These are phyloP conservation scores for Sebastes paucispinis DNA, from an alignment of 2,797 vertebrate species.

Conservation along the genomic window DNA sequence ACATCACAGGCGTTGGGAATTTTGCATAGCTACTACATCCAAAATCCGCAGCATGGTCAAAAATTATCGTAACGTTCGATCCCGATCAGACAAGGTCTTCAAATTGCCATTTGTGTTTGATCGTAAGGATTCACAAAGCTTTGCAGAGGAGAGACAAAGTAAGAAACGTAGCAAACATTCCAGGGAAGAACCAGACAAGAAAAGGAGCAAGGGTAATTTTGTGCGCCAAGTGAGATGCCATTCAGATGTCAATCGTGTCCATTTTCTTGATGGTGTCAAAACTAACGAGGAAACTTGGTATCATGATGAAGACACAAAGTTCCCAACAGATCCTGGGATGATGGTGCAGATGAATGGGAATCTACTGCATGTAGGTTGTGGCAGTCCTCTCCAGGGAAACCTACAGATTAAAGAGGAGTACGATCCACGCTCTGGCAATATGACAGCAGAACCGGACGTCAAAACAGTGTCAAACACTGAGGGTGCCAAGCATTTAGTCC, in stretches of 20 bases:
- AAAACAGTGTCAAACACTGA: not conserved
- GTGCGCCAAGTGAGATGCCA: not conserved
- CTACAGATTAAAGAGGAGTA: not conserved
- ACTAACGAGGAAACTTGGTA: not conserved
- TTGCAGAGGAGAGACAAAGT: not conserved
- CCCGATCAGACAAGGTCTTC: not conserved
- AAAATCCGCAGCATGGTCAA: not conserved
- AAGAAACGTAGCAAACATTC: not conserved
- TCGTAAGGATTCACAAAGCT: not conserved
- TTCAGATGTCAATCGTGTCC: not conserved
- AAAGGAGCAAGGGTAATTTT: not conserved
- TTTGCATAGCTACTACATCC: not conserved
- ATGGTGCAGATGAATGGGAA: not conserved
- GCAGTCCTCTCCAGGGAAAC: not conserved
- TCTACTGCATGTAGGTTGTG: not conserved
- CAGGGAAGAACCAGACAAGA: not conserved
- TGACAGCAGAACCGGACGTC: not conserved
- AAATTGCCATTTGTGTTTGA: constrained; percentile 12
- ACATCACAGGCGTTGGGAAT: constrained; percentile 17
- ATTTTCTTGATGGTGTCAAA: not conserved
- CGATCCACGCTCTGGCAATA: not conserved
- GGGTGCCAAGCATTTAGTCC: not conserved
- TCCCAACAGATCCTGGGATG: not conserved
- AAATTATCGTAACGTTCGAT: rapidly evolving
- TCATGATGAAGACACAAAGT: not conserved